Evolutionary conservation across 2,113 vertebrate species (phyloP), one percentile per base, ranked within the genome.

Genomic region (Cinclus mexicanus): DNA sequence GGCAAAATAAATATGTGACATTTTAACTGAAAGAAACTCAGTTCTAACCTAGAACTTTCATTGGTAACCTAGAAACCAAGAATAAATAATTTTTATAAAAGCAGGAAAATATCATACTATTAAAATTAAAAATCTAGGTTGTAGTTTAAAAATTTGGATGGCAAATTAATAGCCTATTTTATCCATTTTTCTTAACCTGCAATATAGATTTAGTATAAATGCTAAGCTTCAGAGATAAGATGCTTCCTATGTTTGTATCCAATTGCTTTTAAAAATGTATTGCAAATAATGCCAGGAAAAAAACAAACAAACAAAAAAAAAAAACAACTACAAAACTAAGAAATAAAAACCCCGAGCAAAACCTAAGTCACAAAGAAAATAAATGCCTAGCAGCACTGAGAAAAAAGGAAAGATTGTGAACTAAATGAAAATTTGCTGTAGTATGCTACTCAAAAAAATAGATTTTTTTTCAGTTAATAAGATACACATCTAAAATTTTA

Each of bases 401-500:
- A 19, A 72, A 53, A 49, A 59, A 22, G 1, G 6, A 85, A 89
- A 4, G 42, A 59, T 29, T 85, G 35, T 31, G 47, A 92, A 46
- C 53, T 75, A 83, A 87, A 79, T 56, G 39, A 79, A 86, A 90
- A 52, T 33, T 64, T 14, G 4, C 13, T 24, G 8, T 60, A 90
- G 12, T n/a, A 37, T 42, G 63, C 7, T 71, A n/a, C 21, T 52
- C 6, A 87, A 19, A 94, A 94, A 95, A 74, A 91, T 22, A 37
- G 4, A 83, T 81, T 71, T 90, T 81, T 71, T 90, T 22, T 87
- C 57, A 39, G 15, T 39, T 89, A 83, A 24, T 76, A 72, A 80
- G 25, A 50, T 56, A 42, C 6, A 33, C 15, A 76, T 72, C 1
- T 55, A 28, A 76, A 93, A 94, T 46, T 18, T 28, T 77, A 68